These are phyloP conservation scores for Poecilus cupreus DNA, from an alignment of 2,888 invertebrate species.

Conservation along the genomic window DNA sequence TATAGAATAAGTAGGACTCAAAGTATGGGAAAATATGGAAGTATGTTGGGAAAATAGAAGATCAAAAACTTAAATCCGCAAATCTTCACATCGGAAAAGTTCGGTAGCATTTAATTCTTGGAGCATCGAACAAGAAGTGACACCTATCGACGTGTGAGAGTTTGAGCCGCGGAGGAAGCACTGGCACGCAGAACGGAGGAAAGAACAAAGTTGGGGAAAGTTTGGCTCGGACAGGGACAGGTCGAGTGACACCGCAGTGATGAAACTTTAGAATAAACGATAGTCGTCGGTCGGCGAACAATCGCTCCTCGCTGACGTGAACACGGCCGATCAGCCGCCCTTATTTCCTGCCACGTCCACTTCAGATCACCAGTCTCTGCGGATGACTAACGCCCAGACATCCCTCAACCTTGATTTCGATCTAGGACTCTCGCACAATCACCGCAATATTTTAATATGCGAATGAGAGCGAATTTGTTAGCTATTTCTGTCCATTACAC, in stretches of 20 bases:
- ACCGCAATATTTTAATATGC: background rate
- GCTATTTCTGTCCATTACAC: too few species aligned
- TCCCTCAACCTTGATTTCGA: background rate
- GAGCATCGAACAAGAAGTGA: constrained; percentile 35
- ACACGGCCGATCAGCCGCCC: constrained; percentile 35
- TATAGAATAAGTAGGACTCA: background rate
- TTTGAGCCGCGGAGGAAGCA: background rate
- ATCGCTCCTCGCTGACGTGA: constrained; percentile 32
- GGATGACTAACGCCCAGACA: constrained; percentile 2
- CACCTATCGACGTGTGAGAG: constrained; percentile 25
- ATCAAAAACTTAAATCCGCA: background rate
- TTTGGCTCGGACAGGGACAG: constrained; percentile 40
- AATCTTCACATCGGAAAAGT: constrained; percentile 34
- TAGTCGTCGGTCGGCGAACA: constrained; percentile 38
- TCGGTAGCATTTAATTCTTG: constrained; percentile 34
- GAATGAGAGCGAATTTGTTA: too few species aligned
- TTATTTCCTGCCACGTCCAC: constrained; percentile 36
- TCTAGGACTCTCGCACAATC: background rate
- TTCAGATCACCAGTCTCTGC: constrained; percentile 18
- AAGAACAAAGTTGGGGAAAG: constrained; percentile 36
- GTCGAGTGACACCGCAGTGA: constrained; percentile 49
- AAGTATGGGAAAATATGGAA: background rate
- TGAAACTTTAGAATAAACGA: constrained; percentile 58
- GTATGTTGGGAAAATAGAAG: background rate
- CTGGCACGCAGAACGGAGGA: background rate